Percentiles rank a stretch among this genome's conserved stretches.
These are phyloP conservation scores for Notarius lentiginosus DNA, from an alignment of 2,113 vertebrate species.

Conservation along the genomic window DNA sequence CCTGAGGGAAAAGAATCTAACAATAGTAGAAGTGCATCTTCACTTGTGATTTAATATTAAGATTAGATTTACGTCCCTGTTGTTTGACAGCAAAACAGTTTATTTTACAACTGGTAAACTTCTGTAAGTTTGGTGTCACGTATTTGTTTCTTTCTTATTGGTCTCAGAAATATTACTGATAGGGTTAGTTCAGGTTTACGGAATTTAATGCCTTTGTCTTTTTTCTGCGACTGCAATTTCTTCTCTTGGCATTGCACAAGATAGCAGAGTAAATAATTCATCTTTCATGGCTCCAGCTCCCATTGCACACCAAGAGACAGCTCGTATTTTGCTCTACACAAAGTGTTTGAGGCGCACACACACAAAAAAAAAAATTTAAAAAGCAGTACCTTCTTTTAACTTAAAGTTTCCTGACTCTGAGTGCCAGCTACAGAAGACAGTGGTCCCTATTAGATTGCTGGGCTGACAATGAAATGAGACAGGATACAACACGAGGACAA, in stretches of 20 bases:
- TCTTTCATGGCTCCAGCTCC: constrained; percentile 49
- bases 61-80: constrained; percentile 16
- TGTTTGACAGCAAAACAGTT: background rate
- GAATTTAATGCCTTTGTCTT: constrained; percentile 40
- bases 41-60: constrained; percentile 43
- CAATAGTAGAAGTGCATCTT: background rate
- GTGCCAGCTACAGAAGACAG: constrained; percentile 42
- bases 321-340: constrained; percentile 44
- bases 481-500: constrained; percentile 19
- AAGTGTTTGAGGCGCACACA: constrained; percentile 44
- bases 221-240: constrained; percentile 36
- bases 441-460: constrained; percentile 33
- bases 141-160: constrained; percentile 7
- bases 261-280: constrained; percentile 58
- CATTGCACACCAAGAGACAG: constrained; percentile 47
- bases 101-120: constrained; percentile 4
- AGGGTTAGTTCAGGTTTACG: constrained; percentile 38
- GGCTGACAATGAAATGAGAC: constrained; percentile 36
- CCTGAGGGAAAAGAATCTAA: background rate
- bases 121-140: constrained; percentile 11
- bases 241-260: constrained; percentile 39
- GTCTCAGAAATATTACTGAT: constrained; percentile 14
- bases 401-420: constrained; percentile 45
- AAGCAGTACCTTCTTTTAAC: constrained; percentile 24
- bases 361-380: constrained; percentile 17